phyloP scores from a whole-genome alignment of 2,888 invertebrate genomes.

The Drosophila peninsularis region DNA sequence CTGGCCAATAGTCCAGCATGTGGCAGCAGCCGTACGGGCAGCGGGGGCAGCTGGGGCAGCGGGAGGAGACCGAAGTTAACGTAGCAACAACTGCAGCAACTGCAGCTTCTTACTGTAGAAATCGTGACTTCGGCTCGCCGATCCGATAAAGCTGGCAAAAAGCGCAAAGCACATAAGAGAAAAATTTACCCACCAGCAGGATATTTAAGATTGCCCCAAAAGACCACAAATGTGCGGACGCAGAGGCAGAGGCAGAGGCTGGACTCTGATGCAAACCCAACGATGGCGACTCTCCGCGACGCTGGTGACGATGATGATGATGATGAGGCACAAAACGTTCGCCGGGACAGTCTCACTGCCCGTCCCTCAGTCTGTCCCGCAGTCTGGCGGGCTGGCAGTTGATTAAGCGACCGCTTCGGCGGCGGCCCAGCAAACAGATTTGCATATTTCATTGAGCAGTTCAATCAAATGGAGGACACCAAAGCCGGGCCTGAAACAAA shows the following conservation, averaged over 20 bases:
- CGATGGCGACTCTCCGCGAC: conserved; percentile 49
- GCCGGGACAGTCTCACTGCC: conserved; percentile 27
- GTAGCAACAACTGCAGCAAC: conserved; percentile 44
- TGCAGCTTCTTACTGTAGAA: conserved; percentile 67
- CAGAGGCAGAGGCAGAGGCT: conserved; percentile 2
- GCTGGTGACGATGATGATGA: conserved; percentile 45
- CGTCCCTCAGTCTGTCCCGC: background rate
- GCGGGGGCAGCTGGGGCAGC: background rate
- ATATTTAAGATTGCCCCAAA: conserved; percentile 83
- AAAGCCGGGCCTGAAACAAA: conserved; percentile 62
- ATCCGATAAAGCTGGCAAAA: conserved; percentile 81
- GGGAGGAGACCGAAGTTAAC: conserved; percentile 26
- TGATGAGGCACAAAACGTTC: conserved; percentile 56
- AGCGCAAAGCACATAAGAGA: conserved; percentile 65
- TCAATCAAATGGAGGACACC: conserved; percentile 81
- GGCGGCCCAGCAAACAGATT: conserved; percentile 70
- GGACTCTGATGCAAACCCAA: conserved; percentile 47
- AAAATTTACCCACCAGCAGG: conserved; percentile 84
- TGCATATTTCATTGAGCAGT: conserved; percentile 84
- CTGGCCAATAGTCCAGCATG: conserved; percentile 25
- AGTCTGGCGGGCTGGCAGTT: conserved; percentile 60
- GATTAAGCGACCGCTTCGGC: conserved; percentile 68
- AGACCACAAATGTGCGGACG: conserved; percentile 68
- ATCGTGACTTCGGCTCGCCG: conserved; percentile 82
- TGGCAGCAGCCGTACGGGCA: conserved; percentile 13